Percentiles rank a stretch among this genome's conserved stretches.
phyloP scores from a whole-genome alignment of 2,888 invertebrate genomes.

The Dromius quadrimaculatus region DNA sequence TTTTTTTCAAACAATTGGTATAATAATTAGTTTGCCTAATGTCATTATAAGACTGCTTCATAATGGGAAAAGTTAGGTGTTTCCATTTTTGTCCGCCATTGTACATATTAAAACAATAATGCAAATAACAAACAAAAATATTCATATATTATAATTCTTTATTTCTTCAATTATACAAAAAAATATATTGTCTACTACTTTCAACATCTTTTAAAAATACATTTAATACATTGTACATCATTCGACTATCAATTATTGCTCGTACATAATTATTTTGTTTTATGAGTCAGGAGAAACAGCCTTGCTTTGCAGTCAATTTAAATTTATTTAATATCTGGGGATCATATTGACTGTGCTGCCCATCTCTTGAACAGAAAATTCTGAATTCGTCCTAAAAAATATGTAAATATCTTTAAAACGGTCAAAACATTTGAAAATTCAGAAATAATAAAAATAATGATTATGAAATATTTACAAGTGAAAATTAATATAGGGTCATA shows the following conservation, averaged over 20 bases:
- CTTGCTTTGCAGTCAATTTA: background rate
- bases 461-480: background rate
- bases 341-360: slow-evolving; percentile 44
- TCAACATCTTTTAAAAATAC: slow-evolving; percentile 34
- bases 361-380: slow-evolving; percentile 47
- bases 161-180: slow-evolving; percentile 2
- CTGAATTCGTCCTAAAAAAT: slow-evolving; percentile 38
- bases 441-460: background rate
- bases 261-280: background rate
- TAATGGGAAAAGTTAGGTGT: no score
- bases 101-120: background rate
- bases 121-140: background rate
- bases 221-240: slow-evolving; percentile 43
- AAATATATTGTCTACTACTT: background rate
- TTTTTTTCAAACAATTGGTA: no score
- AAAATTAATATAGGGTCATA: no score
- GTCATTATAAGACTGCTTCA: no score
- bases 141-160: background rate
- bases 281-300: background rate
- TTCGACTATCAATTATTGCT: slow-evolving; percentile 22
- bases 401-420: background rate
- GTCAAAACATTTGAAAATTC: background rate
- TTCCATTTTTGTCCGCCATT: no score
- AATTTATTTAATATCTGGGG: slow-evolving; percentile 27
- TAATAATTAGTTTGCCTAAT: no score